Base-by-base conservation (phyloP, 1,140 invertebrate species). In the Drosophila dunni region DNA sequence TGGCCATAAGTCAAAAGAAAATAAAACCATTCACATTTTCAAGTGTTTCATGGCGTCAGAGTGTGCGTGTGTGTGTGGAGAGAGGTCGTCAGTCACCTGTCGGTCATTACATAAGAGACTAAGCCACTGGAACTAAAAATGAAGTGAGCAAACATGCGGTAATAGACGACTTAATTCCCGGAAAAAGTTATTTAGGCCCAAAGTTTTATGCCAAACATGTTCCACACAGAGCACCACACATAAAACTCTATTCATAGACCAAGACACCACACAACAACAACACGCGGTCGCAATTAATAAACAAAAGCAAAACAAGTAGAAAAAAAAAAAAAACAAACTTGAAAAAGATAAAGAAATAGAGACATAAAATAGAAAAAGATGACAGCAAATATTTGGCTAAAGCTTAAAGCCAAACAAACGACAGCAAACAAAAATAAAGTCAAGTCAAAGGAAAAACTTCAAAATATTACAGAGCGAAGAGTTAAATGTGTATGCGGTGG, bases 351-450 rank as follows among this genome's bases (percentile, higher is more conserved):
- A 60, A 29, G 38, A 60, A 60, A 51, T 36, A 62, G 48, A 24
- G 38, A 53, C 62, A 62, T 42, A 62, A 53, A 53, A 70, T 69
- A 68, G 15, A 57, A 58, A 60, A 62, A 75, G 50, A 61, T 74
- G 65, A 83, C 82, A 50, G 40, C 76, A 83, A 83, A 83, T 83
- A 83, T 83, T 83, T 83, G 81, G 60, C 50, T 66, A 75, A 33
- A 65, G 53, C 78, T 44, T 48, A 63, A 74, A 69, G 13, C 42
- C 40, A 73, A 45, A 63, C 51, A 63, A 48, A 40, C 15, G n/a
- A 42, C 50, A 54, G 48, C 44, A 63, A 65, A 79, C 51, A 56
- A 63, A 75, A 58, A 68, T 42, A 15, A 67, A 56, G 40, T 56
- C 58, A 56, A 48, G 56, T 68, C 34, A 50, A 29, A 36, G 53